Base-by-base conservation (phyloP, 2,797 vertebrate species). In the Mus minutoides region DNA sequence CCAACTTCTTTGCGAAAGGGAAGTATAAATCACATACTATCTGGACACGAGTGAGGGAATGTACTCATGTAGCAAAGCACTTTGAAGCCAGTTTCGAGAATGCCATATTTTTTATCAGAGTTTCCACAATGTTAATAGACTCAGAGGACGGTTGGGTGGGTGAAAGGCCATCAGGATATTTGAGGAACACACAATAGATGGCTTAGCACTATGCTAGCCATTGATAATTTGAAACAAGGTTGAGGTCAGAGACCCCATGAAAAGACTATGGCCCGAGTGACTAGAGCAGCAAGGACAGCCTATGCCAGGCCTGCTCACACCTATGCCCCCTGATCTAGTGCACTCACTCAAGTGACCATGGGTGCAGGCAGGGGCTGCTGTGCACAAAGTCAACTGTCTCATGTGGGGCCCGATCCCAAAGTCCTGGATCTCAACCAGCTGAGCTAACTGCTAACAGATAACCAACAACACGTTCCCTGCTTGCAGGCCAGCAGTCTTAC, bases 371-470 rank as follows among this genome's bases (percentile, higher is more conserved):
- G n/a, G n/a, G 19, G 37, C 75, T 93, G 82, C 31, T 92, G 46
- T 75, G 84, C 46, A 69, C 43, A 58, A 96, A 92, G 78, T n/a
- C 92, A 95, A 49, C 17, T 73, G 67, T 87, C 78, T 90, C 90
- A 60, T 60, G 62, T 76, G 78, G 31, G 54, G 80, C 80, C 75
- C 22, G 46, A 88, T 93, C 40, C 88, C 90, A 96, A 40, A 95
- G 60, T 6, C 52, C 77, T 95, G 90, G 82, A 97, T 87, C 97
- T 94, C 88, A 92, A 84, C 69, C 90, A 94, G 26, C 26, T 49
- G 77, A 97, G 43, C 82, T 97, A 97, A 97, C 93, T 93, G 52
- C 29, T 97, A 96, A 97, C 95, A 97, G 96, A 96, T 93, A 97
- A 92, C 69, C n/a, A 95, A 93, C 83, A 88, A 54, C 84, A 95